A percentile compares a stretch with the other conserved stretches of the same genome.
Evolutionary conservation across 2,888 invertebrate genomes (phyloP).

Genomic region (Eutolmus rufibarbis): DNA sequence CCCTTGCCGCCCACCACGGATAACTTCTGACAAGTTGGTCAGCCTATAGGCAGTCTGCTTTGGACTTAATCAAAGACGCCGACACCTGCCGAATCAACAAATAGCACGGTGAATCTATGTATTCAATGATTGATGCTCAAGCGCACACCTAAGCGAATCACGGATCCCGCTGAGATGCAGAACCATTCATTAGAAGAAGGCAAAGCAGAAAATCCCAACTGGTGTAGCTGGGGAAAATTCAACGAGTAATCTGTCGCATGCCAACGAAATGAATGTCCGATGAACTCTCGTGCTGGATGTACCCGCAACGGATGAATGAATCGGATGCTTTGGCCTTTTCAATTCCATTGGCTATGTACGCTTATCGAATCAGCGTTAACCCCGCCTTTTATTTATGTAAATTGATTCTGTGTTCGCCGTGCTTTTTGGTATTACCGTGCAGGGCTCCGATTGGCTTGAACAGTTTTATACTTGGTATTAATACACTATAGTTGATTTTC

Average conservation of each 20-base stretch:
- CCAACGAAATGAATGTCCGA: neutral
- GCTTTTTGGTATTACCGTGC: neutral
- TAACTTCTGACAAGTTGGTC: neutral
- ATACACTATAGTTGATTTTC: too few species aligned
- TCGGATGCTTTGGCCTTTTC: neutral
- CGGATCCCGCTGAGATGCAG: neutral
- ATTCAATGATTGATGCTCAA: neutral
- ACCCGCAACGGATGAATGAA: neutral
- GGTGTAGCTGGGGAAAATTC: neutral
- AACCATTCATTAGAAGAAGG: neutral
- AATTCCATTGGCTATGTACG: conserved; percentile 59
- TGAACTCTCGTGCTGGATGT: neutral
- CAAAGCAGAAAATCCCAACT: neutral
- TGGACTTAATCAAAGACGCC: neutral
- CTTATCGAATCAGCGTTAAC: conserved; percentile 50
- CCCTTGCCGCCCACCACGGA: neutral
- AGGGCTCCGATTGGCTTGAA: neutral
- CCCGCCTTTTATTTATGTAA: conserved; percentile 22
- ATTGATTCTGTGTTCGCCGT: neutral
- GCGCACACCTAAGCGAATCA: conserved; percentile 17
- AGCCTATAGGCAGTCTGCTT: neutral
- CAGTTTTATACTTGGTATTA: neutral
- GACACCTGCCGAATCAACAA: neutral
- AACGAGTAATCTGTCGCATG: neutral
- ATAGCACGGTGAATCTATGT: neutral